A percentile compares a stretch with the other conserved stretches of the same genome.
Conservation (phyloP, 2,797 vertebrate species). For the Schizothorax lantsangensis region DNA sequence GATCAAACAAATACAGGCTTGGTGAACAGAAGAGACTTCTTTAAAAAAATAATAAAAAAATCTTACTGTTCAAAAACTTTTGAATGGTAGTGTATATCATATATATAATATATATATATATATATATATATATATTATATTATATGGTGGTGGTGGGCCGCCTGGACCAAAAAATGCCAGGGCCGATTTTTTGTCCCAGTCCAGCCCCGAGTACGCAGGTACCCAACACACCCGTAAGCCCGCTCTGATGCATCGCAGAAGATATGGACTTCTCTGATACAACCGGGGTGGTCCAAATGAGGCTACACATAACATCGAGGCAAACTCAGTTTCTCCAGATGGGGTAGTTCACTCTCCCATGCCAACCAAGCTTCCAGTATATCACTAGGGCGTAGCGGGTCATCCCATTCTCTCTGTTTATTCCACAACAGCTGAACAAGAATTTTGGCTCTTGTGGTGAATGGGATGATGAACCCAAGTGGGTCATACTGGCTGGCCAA, state of each 20-base stretch:
- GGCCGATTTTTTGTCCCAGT: too few relatives aligned
- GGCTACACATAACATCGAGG: neutral
- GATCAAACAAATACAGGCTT: too few relatives aligned
- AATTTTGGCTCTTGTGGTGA: conserved; percentile 17
- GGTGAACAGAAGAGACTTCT: too few relatives aligned
- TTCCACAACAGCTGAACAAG: neutral
- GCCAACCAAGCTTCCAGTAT: neutral
- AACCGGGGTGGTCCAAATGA: too few relatives aligned
- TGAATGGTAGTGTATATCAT: too few relatives aligned
- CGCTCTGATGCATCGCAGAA: neutral
- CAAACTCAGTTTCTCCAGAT: neutral
- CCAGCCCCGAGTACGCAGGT: too few relatives aligned
- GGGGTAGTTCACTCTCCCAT: neutral
- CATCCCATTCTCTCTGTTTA: neutral
- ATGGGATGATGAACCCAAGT: neutral
- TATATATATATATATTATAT: too few relatives aligned
- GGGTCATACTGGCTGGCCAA: neutral
- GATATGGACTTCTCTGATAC: neutral
- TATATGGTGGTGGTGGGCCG: too few relatives aligned
- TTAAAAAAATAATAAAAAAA: too few relatives aligned
- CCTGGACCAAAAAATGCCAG: too few relatives aligned
- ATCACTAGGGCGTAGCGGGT: neutral
- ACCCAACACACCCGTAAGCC: neutral
- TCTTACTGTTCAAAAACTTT: too few relatives aligned
- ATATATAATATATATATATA: too few relatives aligned